A percentile compares a stretch with the other conserved stretches of the same genome.
Conservation (phyloP, 2,113 vertebrate genomes). For the Caranx ignobilis region DNA sequence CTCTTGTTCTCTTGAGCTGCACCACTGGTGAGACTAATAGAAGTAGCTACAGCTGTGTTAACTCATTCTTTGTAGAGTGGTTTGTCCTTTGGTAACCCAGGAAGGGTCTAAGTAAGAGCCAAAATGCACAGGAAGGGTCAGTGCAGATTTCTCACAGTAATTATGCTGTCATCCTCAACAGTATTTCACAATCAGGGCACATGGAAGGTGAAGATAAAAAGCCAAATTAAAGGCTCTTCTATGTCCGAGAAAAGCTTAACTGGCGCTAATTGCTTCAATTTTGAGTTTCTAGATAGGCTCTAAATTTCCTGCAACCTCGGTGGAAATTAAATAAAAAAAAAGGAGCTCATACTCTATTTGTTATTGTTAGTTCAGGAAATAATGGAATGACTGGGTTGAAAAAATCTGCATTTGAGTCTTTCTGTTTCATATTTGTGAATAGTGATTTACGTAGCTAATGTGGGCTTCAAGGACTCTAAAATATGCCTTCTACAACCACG, state of each 20-base stretch:
- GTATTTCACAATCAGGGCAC: constrained; percentile 5
- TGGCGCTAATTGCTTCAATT: constrained; percentile 2
- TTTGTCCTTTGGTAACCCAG: neutral
- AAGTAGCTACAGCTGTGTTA: neutral
- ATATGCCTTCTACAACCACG: neutral
- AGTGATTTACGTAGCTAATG: neutral
- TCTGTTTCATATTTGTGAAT: constrained; percentile 15
- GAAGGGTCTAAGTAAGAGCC: neutral
- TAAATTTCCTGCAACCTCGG: neutral
- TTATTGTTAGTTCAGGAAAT: constrained; percentile 15
- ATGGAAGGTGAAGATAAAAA: neutral
- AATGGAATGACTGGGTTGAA: constrained; percentile 18
- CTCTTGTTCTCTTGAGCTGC: too few species aligned
- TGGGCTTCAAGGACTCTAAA: neutral
- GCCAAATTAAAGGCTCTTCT: neutral
- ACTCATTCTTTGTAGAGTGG: neutral
- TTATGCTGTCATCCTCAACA: neutral
- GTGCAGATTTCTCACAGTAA: neutral
- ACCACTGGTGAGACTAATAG: neutral
- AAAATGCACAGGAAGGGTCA: neutral
- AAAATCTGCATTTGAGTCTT: neutral
- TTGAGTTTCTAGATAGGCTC: neutral
- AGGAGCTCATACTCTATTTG: too few species aligned
- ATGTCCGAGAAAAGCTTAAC: constrained; percentile 8
- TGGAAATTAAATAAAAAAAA: neutral